Base-by-base conservation (phyloP, 1,140 invertebrate genomes). In the Pissodes strobi region DNA sequence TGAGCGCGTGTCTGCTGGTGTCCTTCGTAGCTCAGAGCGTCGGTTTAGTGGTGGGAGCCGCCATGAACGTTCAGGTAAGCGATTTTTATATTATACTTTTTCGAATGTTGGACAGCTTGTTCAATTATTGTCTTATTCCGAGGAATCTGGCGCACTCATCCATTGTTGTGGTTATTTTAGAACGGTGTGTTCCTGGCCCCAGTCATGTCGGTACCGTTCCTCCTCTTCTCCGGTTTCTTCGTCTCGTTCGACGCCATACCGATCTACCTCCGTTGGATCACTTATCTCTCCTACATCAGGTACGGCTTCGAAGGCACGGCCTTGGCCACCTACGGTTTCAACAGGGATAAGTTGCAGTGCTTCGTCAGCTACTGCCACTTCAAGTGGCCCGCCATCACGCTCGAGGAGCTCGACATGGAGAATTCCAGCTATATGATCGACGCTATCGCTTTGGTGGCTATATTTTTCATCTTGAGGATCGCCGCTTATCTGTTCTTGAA, bases 191-290 rank as follows among this genome's bases (percentile, higher is more conserved):
- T 97, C 80, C 81, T 99, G 43, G 96, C 94, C 6, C 95, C 96
- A 1, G 92, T 98, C 3, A 92, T 92, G 87, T 94, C 93, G 1
- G 96, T 96, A 60, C 95, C 93, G 17, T 94, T 98, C 79, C 82
- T 98, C 10, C 81, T 98, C 12, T 99, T 95, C 82, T 93, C 90
- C 48, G 96, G 95, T 9, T 98, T 98, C 86, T 98, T 98, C 79
- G 95, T 98, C 15, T 96, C 93, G 63, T 95, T 98, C 78, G 92
- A 96, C 73, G 94, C 94, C 0, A 98, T 99, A 69, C 96, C 96
- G 0, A 86, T 91, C 2, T 98, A 97, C 76, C 82, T 99, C 39
- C 85, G 94, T 64, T 98, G 95, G 94, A 90, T 98, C 62, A 95
- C 95, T 0, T 98, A 97, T 79, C 81, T 96, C 0, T 95, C 93